Evolutionary conservation across 2,888 invertebrate species (phyloP), one percentile per base, ranked within the genome.

Genomic region (Cryptocephalus moraei): DNA sequence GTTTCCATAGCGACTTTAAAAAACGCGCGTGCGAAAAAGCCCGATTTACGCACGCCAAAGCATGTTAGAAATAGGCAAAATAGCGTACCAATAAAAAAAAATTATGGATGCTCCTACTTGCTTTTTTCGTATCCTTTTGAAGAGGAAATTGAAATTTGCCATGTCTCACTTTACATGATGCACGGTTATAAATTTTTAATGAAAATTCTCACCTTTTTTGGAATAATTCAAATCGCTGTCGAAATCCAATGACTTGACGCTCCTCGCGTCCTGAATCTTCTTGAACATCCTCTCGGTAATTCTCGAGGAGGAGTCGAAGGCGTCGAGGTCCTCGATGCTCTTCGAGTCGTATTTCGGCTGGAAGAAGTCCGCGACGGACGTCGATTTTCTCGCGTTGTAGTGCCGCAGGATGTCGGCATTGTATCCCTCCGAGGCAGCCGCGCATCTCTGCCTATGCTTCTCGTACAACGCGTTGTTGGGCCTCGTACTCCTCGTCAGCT

Each of bases 171-270:
- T n/a, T n/a, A n/a, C n/a, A n/a, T n/a, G n/a, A n/a, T n/a, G n/a
- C n/a, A n/a, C n/a, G n/a, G n/a, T n/a, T n/a, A n/a, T n/a, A n/a
- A n/a, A n/a, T n/a, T n/a, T 22, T 22, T 22, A 22, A 22, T 22
- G 22, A 4, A 22, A 22, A 22, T 22, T 22, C 22, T 22, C 22
- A 22, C 22, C 22, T 22, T 22, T 22, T 6, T 22, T 22, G 22
- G 22, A 22, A 22, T 4, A 62, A 49, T 66, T 69, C 47, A 64
- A 64, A 61, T 87, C 87, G n/a, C 84, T 84, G 62, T 87, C 86
- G 56, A 86, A 83, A 62, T 88, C 88, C 8, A 85, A 72, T 0
- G 86, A 84, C 57, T 84, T 84, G 0, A 83, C 80, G 62, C 82
- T 84, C 43, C 83, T 68, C 8, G 75, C 73, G 59, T 78, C 75